A percentile compares a stretch with the other conserved stretches of the same genome.
phyloP scores from a whole-genome alignment of 2,888 invertebrate species.

The Seira ritae region DNA sequence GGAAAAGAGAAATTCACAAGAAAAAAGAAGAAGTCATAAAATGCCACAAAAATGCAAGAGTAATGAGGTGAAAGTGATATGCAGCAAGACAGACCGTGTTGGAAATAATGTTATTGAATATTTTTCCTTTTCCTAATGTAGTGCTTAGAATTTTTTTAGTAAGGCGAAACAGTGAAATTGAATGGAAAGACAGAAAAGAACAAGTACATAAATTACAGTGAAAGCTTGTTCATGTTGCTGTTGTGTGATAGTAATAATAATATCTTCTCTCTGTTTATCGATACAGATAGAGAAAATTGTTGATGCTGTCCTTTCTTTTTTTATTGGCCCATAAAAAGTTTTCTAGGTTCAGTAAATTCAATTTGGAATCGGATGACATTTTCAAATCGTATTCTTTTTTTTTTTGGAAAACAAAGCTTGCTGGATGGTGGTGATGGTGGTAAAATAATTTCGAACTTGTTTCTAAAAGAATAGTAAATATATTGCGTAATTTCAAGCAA shows the following conservation, averaged over 20 bases:
- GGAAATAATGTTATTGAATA: too few species aligned
- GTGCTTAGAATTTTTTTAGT: too few species aligned
- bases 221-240: conserved; percentile 7
- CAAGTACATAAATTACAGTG: not conserved
- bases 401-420: not conserved
- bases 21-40: not conserved
- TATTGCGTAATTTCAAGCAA: not conserved
- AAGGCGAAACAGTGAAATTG: not conserved
- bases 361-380: too few species aligned
- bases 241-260: too few species aligned
- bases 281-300: too few species aligned
- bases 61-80: conserved; percentile 6
- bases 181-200: not conserved
- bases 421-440: conserved; percentile 3
- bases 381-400: too few species aligned
- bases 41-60: not conserved
- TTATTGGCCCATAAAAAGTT: too few species aligned
- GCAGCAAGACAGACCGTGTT: too few species aligned
- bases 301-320: too few species aligned
- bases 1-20: not conserved
- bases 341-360: too few species aligned
- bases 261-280: too few species aligned
- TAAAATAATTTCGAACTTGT: not conserved
- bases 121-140: too few species aligned
- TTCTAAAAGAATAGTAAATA: not conserved